phyloP scores from a whole-genome alignment of 2,888 invertebrate species.

The Metacarcinus magister region DNA sequence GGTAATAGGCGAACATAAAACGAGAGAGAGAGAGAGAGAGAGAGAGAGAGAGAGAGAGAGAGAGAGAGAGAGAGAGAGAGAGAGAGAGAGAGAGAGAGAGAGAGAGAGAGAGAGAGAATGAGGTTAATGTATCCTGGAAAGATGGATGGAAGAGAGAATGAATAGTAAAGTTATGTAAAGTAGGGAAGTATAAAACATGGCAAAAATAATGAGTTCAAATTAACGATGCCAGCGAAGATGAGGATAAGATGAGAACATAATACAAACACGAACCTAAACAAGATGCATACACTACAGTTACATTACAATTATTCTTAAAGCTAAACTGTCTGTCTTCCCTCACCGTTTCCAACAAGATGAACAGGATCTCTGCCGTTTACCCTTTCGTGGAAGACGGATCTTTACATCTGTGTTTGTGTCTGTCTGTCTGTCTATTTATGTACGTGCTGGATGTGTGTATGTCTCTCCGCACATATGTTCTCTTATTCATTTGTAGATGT shows the following conservation, averaged over 20 bases:
- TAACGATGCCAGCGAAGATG: not conserved
- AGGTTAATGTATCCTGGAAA: not conserved
- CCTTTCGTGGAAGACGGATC: not conserved
- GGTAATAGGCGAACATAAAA: too few species aligned
- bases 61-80: slow-evolving; percentile 2
- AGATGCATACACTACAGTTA: not conserved
- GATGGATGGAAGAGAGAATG: slow-evolving; percentile 13
- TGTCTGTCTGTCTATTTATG: not conserved
- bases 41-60: slow-evolving; percentile 34
- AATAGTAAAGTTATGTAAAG: not conserved
- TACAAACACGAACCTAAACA: not conserved
- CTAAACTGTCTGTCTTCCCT: not conserved
- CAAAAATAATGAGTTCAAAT: not conserved
- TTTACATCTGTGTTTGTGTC: not conserved
- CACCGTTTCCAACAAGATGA: not conserved
- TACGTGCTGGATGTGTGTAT: not conserved
- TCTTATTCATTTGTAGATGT: not conserved
- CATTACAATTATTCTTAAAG: not conserved
- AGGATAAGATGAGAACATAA: not conserved
- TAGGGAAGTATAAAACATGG: not conserved
- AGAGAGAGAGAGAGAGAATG: not conserved
- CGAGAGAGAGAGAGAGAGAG: not conserved
- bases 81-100: slow-evolving; percentile 27
- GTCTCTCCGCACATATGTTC: not conserved
- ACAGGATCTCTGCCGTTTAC: not conserved